phyloP scores from a whole-genome alignment of 2,113 vertebrate species.

The Chamaetylas fuelleborni region DNA sequence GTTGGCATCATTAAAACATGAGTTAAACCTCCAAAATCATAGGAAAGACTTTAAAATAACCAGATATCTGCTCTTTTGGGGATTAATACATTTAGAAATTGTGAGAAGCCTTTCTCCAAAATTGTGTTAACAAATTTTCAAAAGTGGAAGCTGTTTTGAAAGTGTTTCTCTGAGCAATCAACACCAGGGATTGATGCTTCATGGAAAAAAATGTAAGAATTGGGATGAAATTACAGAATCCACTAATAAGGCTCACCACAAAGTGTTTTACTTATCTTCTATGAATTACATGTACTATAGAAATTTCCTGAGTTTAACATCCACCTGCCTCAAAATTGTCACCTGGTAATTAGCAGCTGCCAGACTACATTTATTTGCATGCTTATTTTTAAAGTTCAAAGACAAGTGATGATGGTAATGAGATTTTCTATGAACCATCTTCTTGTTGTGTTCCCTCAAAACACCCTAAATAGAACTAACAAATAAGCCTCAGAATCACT shows the following conservation, averaged over 20 bases:
- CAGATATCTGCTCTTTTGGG: not conserved
- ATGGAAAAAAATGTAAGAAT: not conserved
- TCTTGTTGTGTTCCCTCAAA: not conserved
- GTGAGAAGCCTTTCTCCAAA: not conserved
- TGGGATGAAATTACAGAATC: not conserved
- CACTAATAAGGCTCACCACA: not conserved
- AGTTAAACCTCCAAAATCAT: not conserved
- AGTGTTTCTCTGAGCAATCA: not conserved
- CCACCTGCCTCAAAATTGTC: not conserved
- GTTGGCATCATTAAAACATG: not conserved
- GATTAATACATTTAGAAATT: not conserved
- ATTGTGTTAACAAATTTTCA: not conserved
- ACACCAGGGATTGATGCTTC: not conserved
- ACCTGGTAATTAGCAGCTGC: not conserved
- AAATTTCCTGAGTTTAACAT: not conserved
- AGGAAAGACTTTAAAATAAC: not conserved
- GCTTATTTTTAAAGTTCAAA: conserved; percentile 18
- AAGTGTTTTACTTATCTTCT: not conserved
- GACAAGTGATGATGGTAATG: not conserved
- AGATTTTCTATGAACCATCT: not conserved
- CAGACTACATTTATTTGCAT: not conserved
- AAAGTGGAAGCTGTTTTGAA: not conserved
- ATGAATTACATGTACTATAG: not conserved
- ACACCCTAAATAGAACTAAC: not conserved
- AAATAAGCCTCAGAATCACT: not conserved